phyloP scores from a whole-genome alignment of 2,797 vertebrate genomes.

The Catharus ustulatus region DNA sequence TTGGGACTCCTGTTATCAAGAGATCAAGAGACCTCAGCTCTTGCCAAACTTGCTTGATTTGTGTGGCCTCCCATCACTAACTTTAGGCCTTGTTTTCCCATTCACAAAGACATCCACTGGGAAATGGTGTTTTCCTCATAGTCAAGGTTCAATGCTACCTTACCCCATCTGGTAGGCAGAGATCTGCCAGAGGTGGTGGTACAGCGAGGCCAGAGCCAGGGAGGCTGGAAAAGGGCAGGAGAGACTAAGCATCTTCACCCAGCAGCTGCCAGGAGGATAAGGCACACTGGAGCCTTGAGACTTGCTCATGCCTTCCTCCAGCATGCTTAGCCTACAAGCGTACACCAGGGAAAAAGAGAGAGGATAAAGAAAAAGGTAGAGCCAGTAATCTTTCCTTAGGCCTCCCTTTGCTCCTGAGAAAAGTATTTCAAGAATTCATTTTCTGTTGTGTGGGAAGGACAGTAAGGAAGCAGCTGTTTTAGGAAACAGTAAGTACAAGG shows the following conservation, averaged over 20 bases:
- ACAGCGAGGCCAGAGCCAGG: neutral
- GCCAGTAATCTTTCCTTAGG: neutral
- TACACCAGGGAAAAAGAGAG: neutral
- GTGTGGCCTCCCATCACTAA: neutral
- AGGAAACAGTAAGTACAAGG: neutral
- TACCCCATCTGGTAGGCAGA: neutral
- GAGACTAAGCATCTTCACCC: neutral
- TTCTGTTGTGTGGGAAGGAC: neutral
- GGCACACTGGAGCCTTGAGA: neutral
- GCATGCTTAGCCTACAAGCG: neutral
- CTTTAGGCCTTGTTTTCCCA: neutral
- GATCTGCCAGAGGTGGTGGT: neutral
- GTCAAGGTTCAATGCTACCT: neutral
- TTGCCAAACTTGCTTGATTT: neutral
- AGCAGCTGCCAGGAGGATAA: neutral
- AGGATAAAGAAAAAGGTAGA: neutral
- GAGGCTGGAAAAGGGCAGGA: neutral
- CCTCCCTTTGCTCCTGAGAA: neutral
- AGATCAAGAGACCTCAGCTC: neutral
- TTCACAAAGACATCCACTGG: neutral
- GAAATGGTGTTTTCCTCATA: neutral
- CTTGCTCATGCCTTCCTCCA: neutral
- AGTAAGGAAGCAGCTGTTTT: neutral
- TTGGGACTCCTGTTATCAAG: neutral
- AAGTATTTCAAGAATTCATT: neutral